These are phyloP conservation scores for Cheiracanthium punctorium DNA, from an alignment of 2,888 invertebrate species.

Conservation along the genomic window DNA sequence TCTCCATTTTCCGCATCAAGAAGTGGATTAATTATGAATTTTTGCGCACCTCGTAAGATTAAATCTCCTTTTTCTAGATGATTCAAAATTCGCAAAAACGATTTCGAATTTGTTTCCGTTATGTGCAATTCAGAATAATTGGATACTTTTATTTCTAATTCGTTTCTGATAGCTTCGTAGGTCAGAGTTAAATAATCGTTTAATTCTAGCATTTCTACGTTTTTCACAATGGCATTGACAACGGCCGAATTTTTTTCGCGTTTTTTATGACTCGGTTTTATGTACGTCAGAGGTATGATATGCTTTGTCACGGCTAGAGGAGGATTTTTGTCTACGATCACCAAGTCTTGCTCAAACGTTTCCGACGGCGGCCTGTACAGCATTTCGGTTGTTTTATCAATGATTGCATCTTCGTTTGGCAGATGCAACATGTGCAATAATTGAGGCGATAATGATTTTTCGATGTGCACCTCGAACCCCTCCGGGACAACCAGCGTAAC, in stretches of 20 bases:
- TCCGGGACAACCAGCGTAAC: neutral
- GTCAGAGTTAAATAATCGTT: constrained; percentile 4
- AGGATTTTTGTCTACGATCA: neutral
- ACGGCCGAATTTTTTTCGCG: neutral
- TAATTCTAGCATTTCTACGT: neutral
- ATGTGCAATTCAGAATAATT: too few relatives aligned
- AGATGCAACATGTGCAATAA: too few relatives aligned
- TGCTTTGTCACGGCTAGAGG: too few relatives aligned
- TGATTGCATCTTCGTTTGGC: neutral
- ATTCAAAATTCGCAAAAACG: neutral
- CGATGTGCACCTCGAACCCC: neutral
- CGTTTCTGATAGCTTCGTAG: neutral
- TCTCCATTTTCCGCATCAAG: neutral
- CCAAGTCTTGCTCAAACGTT: neutral
- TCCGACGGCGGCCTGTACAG: neutral
- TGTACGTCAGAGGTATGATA: too few relatives aligned
- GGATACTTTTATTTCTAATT: too few relatives aligned
- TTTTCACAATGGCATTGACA: neutral
- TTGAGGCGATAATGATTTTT: too few relatives aligned
- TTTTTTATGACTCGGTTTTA: neutral
- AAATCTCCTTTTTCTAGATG: neutral
- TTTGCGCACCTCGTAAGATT: neutral
- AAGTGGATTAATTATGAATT: neutral
- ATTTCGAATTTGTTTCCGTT: neutral
- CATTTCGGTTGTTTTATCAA: neutral